Percentiles rank a stretch among this genome's conserved stretches.
Conservation (phyloP, 2,797 vertebrate species). For the Lemur catta region DNA sequence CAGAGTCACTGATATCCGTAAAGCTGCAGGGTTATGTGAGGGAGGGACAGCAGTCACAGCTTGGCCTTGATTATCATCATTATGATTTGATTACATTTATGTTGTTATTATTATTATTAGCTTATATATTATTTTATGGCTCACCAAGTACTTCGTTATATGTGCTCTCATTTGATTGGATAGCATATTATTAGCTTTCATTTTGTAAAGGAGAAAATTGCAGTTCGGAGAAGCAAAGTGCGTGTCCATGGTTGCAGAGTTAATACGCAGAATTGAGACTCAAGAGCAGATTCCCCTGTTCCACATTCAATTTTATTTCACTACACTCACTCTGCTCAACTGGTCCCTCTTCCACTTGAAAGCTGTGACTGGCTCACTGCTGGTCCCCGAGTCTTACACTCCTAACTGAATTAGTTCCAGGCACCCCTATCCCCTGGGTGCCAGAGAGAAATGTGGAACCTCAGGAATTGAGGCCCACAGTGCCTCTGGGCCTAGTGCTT, state of each 20-base stretch:
- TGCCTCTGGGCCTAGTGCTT: neutral
- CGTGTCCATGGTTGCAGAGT: neutral
- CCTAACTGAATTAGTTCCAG: neutral
- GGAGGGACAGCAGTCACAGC: neutral
- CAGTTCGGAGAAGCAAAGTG: neutral
- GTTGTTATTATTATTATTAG: neutral
- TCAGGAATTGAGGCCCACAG: neutral
- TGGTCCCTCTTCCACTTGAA: neutral
- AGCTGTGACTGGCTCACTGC: neutral
- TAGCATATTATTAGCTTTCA: neutral
- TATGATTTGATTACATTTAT: constrained; percentile 5
- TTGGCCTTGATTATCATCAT: neutral
- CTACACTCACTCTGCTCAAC: neutral
- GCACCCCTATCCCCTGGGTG: neutral
- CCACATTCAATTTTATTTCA: neutral
- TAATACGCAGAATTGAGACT: neutral
- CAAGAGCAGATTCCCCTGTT: neutral
- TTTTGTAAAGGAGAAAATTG: neutral
- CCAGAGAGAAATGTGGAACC: neutral
- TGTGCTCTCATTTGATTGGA: constrained; percentile 18
- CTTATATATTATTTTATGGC: neutral
- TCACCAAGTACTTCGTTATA: neutral
- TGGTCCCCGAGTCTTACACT: neutral
- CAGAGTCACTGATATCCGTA: neutral
- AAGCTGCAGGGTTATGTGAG: neutral